phyloP scores from a whole-genome alignment of 2,113 vertebrate genomes.

The Patagioenas fasciata region DNA sequence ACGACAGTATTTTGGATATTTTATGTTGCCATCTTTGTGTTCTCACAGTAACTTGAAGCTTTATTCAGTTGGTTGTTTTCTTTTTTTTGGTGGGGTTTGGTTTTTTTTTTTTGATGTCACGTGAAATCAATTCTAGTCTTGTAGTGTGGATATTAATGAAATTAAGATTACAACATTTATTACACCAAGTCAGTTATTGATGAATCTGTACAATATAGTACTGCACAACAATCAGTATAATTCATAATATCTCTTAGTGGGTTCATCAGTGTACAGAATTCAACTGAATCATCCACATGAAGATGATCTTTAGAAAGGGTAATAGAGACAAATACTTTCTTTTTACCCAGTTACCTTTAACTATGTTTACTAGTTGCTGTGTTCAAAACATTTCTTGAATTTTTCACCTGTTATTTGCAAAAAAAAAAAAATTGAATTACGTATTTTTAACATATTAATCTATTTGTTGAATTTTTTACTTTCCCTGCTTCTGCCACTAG shows the following conservation, averaged over 20 bases:
- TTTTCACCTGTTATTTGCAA: background rate
- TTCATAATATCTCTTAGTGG: background rate
- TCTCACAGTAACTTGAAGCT: background rate
- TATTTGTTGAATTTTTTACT: background rate
- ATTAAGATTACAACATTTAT: background rate
- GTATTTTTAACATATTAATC: background rate
- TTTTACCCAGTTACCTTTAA: background rate
- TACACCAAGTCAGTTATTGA: background rate
- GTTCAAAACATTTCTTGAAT: background rate
- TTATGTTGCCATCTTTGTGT: background rate
- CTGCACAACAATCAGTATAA: background rate
- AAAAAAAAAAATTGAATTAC: background rate
- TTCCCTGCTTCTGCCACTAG: slow-evolving; percentile 51
- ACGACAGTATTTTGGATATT: background rate
- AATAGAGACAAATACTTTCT: background rate
- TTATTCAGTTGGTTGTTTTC: background rate
- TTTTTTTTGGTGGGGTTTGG: too few relatives aligned
- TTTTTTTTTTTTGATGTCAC: background rate
- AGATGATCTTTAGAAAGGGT: background rate
- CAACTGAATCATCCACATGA: background rate
- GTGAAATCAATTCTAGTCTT: background rate
- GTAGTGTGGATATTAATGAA: background rate
- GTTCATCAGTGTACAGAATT: background rate
- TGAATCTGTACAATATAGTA: background rate
- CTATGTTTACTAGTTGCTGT: background rate